Percentiles rank a stretch among this genome's conserved stretches.
phyloP scores from a whole-genome alignment of 2,888 invertebrate species.

The Eristalis tenax region DNA sequence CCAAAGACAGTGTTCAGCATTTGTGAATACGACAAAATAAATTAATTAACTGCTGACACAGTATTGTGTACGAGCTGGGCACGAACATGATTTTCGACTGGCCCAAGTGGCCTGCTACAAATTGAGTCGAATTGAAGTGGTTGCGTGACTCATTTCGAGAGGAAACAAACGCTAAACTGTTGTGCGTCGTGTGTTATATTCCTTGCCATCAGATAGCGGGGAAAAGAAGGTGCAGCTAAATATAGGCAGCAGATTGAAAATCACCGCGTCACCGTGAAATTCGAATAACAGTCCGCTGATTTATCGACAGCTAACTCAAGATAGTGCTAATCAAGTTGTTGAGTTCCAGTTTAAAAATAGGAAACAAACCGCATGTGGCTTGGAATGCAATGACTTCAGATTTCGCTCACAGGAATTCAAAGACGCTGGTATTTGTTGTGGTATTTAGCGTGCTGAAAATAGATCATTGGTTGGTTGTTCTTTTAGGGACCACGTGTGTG shows the following conservation, averaged over 20 bases:
- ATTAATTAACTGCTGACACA: background rate
- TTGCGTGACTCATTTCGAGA: background rate
- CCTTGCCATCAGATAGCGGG: background rate
- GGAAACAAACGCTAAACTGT: background rate
- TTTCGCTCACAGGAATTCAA: background rate
- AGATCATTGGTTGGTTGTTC: background rate
- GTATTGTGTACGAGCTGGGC: background rate
- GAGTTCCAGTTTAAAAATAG: background rate
- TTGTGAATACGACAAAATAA: background rate
- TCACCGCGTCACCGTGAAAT: background rate
- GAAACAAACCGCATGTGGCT: background rate
- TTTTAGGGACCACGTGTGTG: too few species aligned
- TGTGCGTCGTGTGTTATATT: background rate
- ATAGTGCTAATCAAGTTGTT: background rate
- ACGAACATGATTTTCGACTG: background rate
- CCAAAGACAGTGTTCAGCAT: background rate
- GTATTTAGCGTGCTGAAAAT: background rate
- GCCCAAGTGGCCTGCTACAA: background rate
- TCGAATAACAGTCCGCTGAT: too few species aligned
- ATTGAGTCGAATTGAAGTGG: background rate
- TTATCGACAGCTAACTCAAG: background rate
- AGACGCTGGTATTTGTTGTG: background rate
- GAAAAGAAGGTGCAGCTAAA: background rate
- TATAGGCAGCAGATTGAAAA: background rate
- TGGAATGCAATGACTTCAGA: background rate